Conservation (phyloP, 1,140 invertebrate species). For the Ruditapes philippinarum region DNA sequence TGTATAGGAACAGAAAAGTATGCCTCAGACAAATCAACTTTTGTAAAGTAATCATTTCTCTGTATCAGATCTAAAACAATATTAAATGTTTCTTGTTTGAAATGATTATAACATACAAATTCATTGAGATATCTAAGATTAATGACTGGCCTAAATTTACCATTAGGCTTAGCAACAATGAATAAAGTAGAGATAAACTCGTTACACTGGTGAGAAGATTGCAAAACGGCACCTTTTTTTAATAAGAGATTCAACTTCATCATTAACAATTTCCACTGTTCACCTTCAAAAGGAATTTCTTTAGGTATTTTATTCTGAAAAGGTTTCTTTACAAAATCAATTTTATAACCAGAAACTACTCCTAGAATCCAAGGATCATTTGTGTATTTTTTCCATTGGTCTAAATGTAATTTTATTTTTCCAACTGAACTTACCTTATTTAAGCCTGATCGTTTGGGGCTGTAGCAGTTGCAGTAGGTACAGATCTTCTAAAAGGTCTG, state of each 20-base stretch:
- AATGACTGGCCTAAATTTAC: constrained; percentile 24
- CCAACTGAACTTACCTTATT: constrained; percentile 27
- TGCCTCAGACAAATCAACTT: not conserved
- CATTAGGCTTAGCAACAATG: constrained; percentile 49
- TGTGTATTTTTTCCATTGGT: constrained; percentile 19
- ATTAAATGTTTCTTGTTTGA: constrained; percentile 22
- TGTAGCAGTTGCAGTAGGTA: not conserved
- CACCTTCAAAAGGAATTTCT: constrained; percentile 5
- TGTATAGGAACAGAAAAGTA: constrained; percentile 20
- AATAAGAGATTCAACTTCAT: not conserved
- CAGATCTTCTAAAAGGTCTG: constrained; percentile 11
- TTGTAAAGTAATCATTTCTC: not conserved
- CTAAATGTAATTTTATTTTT: constrained; percentile 2
- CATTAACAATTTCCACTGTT: not conserved
- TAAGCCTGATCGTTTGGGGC: constrained; percentile 34
- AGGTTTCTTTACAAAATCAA: constrained; percentile 20
- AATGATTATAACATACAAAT: constrained; percentile 14
- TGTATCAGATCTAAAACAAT: constrained; percentile 21
- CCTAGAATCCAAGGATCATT: constrained; percentile 29
- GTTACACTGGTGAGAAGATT: not conserved
- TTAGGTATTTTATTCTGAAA: constrained; percentile 1
- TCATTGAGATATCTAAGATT: constrained; percentile 4
- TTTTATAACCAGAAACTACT: constrained; percentile 8
- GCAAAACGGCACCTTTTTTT: not conserved
- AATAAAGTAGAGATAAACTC: constrained; percentile 36